Percentiles rank a stretch among this genome's conserved stretches.
These are phyloP conservation scores for Loripinus fragilis DNA, from an alignment of 2,888 invertebrate genomes.

Conservation along the genomic window DNA sequence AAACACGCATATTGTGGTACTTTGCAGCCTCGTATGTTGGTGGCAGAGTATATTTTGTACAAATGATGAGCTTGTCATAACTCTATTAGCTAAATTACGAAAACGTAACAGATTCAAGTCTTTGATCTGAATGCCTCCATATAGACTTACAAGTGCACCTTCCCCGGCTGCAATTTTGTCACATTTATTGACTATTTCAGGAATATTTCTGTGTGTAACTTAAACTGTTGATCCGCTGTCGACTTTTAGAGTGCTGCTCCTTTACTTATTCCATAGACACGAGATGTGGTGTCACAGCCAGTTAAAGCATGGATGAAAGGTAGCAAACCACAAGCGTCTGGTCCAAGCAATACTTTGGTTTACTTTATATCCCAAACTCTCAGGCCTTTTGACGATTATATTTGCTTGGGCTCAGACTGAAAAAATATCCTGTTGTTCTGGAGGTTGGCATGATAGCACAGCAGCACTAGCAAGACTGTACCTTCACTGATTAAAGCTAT, in stretches of 20 bases:
- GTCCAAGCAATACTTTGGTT: constrained; percentile 27
- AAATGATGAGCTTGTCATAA: constrained; percentile 31
- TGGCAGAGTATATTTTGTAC: constrained; percentile 55
- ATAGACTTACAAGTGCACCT: constrained; percentile 31
- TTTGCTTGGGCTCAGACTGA: constrained; percentile 27
- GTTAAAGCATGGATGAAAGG: constrained; percentile 45
- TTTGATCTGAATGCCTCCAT: constrained; percentile 26
- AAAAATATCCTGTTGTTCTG: constrained; percentile 37
- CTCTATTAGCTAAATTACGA: constrained; percentile 39
- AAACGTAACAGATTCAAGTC: constrained; percentile 32
- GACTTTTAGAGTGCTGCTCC: constrained; percentile 11
- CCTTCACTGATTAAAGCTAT: constrained; percentile 6
- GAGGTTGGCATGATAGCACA: background rate
- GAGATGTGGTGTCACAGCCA: constrained; percentile 58
- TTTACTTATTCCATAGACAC: constrained; percentile 4
- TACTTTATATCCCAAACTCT: constrained; percentile 48
- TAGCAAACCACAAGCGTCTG: constrained; percentile 20
- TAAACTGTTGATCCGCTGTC: constrained; percentile 1
- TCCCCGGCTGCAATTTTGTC: constrained; percentile 14
- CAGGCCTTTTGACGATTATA: constrained; percentile 6
- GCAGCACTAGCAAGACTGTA: background rate
- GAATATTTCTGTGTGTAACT: constrained; percentile 4
- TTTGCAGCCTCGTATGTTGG: constrained; percentile 58
- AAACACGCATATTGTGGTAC: constrained; percentile 52
- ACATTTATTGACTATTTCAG: background rate